Percentiles rank a stretch among this genome's conserved stretches.
phyloP scores from a whole-genome alignment of 2,888 invertebrate genomes.

The Pachymerium ferrugineum region DNA sequence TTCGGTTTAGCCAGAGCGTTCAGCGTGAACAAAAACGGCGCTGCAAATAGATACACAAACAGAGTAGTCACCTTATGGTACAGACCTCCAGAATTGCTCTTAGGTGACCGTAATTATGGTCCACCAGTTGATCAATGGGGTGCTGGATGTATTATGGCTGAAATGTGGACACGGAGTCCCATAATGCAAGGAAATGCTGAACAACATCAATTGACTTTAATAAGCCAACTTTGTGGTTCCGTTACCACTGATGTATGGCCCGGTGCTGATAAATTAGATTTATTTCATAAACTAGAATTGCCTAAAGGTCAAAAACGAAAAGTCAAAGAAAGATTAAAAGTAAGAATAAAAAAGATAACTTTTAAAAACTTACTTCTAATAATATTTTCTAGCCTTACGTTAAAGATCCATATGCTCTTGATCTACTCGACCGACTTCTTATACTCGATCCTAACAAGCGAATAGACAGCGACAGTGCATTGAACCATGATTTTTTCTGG shows the following conservation, averaged over 20 bases:
- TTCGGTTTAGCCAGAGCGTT: constrained; percentile 95
- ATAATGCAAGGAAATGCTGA: constrained; percentile 96
- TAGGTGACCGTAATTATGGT: constrained; percentile 88
- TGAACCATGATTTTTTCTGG: constrained; percentile 99
- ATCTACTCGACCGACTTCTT: constrained; percentile 83
- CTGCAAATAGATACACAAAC: constrained; percentile 87
- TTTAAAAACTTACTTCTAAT: constrained; percentile 27
- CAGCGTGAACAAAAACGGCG: constrained; percentile 77
- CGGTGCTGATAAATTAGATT: constrained; percentile 79
- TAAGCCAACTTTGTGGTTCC: constrained; percentile 92
- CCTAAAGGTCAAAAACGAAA: constrained; percentile 71
- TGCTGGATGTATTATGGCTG: constrained; percentile 99
- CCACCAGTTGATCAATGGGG: constrained; percentile 89
- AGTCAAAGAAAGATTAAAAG: constrained; percentile 49
- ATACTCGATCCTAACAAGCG: constrained; percentile 86
- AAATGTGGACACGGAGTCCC: constrained; percentile 93
- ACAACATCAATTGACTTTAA: constrained; percentile 88
- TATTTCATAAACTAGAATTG: constrained; percentile 81
- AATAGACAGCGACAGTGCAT: constrained; percentile 79
- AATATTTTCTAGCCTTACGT: constrained; percentile 63
- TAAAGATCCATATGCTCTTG: constrained; percentile 85
- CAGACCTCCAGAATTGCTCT: constrained; percentile 62
- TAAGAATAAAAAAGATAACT: constrained; percentile 28
- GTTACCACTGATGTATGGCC: constrained; percentile 92
- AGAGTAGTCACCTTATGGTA: constrained; percentile 98